Evolutionary conservation across 2,113 vertebrate genomes (phyloP), one percentile per base, ranked within the genome.

Genomic region (Tragulus kanchil): DNA sequence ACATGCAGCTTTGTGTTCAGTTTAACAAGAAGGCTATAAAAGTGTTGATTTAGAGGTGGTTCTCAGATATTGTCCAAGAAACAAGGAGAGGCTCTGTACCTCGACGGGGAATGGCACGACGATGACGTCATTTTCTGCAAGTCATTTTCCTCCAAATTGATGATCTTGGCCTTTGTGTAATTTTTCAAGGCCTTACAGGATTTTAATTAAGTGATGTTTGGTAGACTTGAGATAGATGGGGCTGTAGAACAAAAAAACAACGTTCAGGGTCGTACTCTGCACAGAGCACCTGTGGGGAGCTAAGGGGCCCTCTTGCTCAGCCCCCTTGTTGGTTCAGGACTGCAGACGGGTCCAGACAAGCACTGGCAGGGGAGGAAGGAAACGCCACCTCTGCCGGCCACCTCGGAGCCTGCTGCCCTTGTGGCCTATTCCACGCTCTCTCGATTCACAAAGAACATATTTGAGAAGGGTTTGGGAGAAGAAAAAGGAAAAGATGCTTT

Each of bases 161-260:
- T 61, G 6, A 42, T 65, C 50, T 85, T 8, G 84, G 62, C 13
- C 77, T 85, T 52, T 96, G 14, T 93, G 8, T 88, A 79, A 58
- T 92, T 77, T 77, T 95, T 96, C 69, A 93, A 1, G 12, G 92
- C 89, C 82, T 45, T 67, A 9, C 21, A 82, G 96, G n/a, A 13
- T 59, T 65, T 64, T 65, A 73, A 26, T 62, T 48, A 59, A 97
- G 59, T n/a, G 65, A 1, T 4, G 14, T 83, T 89, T 36, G 58
- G 14, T 45, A 17, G 86, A 50, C 52, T 23, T 25, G 45, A 48
- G 54, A 52, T 48, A 81, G 28, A 11, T 17, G 8, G 69, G 79
- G 17, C 64, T 23, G 42, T 42, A 69, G 50, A 42, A 45, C 75
- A 52, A 8, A 31, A 50, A 56, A 56, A 28, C 0, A 3, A 42